phyloP scores from a whole-genome alignment of 1,140 invertebrate species.

The Neotoxoptera formosana region DNA sequence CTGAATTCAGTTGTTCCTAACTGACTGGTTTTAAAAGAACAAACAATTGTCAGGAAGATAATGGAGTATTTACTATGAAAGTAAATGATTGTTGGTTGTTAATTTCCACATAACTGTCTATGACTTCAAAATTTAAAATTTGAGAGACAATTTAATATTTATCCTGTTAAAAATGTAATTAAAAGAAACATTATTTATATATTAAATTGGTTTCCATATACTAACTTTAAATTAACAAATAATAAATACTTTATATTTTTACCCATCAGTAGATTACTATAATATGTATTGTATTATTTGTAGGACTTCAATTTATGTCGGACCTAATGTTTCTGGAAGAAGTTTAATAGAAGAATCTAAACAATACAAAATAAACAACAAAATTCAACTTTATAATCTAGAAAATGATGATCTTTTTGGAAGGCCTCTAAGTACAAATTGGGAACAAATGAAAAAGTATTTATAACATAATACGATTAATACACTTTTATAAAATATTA shows the following conservation, averaged over 20 bases:
- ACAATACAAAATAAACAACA: neutral
- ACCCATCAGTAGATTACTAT: neutral
- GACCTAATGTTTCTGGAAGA: slow-evolving; percentile 1
- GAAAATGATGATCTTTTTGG: slow-evolving; percentile 54
- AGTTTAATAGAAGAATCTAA: neutral
- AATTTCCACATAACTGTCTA: too few relatives aligned
- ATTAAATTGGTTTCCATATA: too few relatives aligned
- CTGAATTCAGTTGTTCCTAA: too few relatives aligned
- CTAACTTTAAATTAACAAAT: neutral
- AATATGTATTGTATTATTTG: neutral
- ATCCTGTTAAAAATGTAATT: too few relatives aligned
- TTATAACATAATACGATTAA: neutral
- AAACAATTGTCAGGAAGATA: too few relatives aligned
- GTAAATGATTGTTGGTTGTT: too few relatives aligned
- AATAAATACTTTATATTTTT: neutral
- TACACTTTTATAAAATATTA: neutral
- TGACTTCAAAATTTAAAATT: too few relatives aligned
- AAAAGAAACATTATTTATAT: too few relatives aligned
- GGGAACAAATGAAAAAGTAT: slow-evolving; percentile 31
- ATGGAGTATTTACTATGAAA: too few relatives aligned
- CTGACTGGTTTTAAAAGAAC: too few relatives aligned
- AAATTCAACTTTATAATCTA: neutral
- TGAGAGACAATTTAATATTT: too few relatives aligned
- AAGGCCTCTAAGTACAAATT: neutral
- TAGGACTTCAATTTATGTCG: slow-evolving; percentile 17